A percentile compares a stretch with the other conserved stretches of the same genome.
Conservation (phyloP, 2,113 vertebrate species). For the Hypomesus transpacificus region DNA sequence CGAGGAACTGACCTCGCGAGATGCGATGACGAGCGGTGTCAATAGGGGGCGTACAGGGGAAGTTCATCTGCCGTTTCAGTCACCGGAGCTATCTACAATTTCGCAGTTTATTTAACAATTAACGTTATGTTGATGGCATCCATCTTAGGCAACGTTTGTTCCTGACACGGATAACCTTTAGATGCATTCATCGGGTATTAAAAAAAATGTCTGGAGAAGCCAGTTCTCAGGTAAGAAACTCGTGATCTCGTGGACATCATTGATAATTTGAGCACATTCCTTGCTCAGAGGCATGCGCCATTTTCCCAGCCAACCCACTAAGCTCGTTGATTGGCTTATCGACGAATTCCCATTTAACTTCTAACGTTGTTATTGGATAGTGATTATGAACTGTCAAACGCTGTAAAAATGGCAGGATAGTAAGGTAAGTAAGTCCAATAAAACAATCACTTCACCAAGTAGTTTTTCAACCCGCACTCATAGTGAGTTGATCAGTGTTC, state of each 20-base stretch:
- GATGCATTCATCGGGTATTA: not conserved
- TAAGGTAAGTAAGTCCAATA: not conserved
- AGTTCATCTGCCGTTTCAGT: slow-evolving; percentile 18
- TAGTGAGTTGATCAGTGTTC: no score
- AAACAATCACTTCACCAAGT: no score
- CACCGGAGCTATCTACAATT: not conserved
- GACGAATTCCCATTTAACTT: not conserved
- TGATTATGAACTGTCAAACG: not conserved
- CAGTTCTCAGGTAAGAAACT: slow-evolving; percentile 42
- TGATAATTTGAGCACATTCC: not conserved
- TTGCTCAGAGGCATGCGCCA: not conserved
- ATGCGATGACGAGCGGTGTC: slow-evolving; percentile 27
- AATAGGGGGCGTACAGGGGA: not conserved
- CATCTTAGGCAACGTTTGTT: not conserved
- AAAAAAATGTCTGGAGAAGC: slow-evolving; percentile 52
- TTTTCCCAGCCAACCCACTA: slow-evolving; percentile 14
- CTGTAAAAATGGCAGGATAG: not conserved
- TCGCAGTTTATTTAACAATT: not conserved
- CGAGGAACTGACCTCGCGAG: slow-evolving; percentile 54
- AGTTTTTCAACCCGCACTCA: no score
- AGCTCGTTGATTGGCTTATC: slow-evolving; percentile 2
- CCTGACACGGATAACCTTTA: not conserved
- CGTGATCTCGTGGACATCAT: no score
- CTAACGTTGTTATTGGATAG: slow-evolving; percentile 33
- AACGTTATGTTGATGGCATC: not conserved